phyloP scores from a whole-genome alignment of 2,113 vertebrate species.

The Hemibagrus wyckioides region DNA sequence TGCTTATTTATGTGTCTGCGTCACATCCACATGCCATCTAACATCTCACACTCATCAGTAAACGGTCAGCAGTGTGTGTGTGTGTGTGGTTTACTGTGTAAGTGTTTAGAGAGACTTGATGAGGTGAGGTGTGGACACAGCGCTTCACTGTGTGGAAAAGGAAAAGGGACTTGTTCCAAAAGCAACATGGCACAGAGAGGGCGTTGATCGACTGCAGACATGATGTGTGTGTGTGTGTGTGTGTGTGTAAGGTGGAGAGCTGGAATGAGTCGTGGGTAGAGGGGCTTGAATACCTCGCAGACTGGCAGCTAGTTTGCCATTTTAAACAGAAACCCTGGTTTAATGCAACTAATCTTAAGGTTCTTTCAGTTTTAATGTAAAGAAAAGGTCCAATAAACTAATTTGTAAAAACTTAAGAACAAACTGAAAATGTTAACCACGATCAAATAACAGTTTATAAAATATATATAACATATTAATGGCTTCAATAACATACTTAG shows the following conservation, averaged over 20 bases:
- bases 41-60: neutral
- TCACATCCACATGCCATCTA: neutral
- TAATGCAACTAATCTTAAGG: neutral
- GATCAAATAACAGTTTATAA: too few relatives aligned
- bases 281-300: neutral
- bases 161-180: neutral
- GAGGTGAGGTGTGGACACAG: constrained; percentile 14
- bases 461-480: too few relatives aligned
- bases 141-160: constrained; percentile 16
- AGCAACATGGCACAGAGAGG: neutral
- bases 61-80: neutral
- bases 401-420: neutral
- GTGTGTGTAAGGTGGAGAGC: neutral
- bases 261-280: neutral
- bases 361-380: neutral
- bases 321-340: neutral
- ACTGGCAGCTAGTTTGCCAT: neutral
- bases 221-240: neutral
- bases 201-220: constrained; percentile 15
- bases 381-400: neutral
- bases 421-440: neutral
- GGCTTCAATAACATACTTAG: neutral
- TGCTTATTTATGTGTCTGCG: neutral
- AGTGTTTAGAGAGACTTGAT: neutral
- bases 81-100: neutral